These are phyloP conservation scores for Poecilus cupreus DNA, from an alignment of 2,888 invertebrate genomes.

Conservation along the genomic window DNA sequence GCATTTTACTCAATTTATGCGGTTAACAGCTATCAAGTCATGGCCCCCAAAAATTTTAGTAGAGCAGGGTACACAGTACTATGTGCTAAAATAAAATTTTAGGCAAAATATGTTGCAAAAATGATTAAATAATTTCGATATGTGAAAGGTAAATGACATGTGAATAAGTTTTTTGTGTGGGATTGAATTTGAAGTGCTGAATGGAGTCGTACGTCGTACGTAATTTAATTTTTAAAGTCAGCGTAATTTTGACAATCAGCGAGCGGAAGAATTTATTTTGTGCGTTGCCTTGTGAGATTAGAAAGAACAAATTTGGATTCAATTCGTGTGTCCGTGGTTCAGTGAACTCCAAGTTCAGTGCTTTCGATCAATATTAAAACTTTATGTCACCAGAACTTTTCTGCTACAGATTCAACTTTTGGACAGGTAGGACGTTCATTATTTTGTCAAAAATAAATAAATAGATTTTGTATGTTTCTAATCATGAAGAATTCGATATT, in stretches of 20 bases:
- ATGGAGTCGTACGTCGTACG: no score
- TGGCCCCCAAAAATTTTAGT: no score
- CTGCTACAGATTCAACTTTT: neutral
- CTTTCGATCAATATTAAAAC: conserved; percentile 37
- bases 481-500: neutral
- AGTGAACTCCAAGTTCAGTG: conserved; percentile 25
- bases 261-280: conserved; percentile 1
- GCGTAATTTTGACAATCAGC: neutral
- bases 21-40: no score
- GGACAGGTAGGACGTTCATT: neutral
- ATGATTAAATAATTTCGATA: no score
- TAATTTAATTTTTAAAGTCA: neutral
- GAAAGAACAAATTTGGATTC: conserved; percentile 29
- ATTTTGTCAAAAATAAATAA: neutral
- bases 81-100: no score
- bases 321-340: conserved; percentile 25
- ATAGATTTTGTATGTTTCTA: neutral
- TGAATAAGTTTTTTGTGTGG: no score
- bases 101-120: no score
- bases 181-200: no score
- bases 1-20: no score
- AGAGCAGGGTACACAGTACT: no score
- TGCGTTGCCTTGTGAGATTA: conserved; percentile 24
- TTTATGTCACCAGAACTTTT: conserved; percentile 14
- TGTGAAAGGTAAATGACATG: no score